These are phyloP conservation scores for Hemicentrotus pulcherrimus DNA, from an alignment of 35 echinoderm and acorn worm genomes.

Conservation along the genomic window DNA sequence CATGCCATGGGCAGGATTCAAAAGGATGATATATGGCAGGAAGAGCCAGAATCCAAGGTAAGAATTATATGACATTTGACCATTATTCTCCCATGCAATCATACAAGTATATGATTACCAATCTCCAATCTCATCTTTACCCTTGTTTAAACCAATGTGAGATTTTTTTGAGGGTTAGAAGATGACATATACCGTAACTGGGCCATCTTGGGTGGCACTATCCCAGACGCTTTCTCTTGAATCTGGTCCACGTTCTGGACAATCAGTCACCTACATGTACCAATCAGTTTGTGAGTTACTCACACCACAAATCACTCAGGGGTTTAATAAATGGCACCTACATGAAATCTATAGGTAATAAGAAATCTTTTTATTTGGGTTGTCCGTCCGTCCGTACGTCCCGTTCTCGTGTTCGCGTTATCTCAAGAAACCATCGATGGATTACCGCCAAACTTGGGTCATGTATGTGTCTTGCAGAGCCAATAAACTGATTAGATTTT, in stretches of 20 bases:
- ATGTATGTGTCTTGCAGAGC: too few relatives aligned
- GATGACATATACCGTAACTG: too few relatives aligned
- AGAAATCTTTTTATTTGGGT: not conserved
- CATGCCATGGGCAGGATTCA: slow-evolving; percentile 67
- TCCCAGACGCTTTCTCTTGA: not conserved
- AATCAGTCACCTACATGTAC: not conserved
- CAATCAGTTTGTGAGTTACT: not conserved
- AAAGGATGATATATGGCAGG: slow-evolving; percentile 71
- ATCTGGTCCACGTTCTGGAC: not conserved
- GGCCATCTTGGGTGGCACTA: too few relatives aligned
- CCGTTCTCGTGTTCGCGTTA: too few relatives aligned
- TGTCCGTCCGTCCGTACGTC: too few relatives aligned
- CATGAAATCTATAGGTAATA: not conserved
- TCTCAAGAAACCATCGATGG: too few relatives aligned
- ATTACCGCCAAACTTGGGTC: too few relatives aligned
- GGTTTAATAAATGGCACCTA: not conserved
- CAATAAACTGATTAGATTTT: too few relatives aligned
- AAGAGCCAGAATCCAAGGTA: slow-evolving; percentile 68
- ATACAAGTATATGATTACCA: not conserved
- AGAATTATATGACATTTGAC: not conserved
- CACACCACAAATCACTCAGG: not conserved
- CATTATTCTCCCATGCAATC: not conserved
- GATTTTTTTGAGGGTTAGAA: too few relatives aligned
- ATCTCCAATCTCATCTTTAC: not conserved
- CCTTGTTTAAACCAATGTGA: too few relatives aligned